These are phyloP conservation scores for Laspeyria flexula DNA, from an alignment of 2,888 invertebrate species.

Conservation along the genomic window DNA sequence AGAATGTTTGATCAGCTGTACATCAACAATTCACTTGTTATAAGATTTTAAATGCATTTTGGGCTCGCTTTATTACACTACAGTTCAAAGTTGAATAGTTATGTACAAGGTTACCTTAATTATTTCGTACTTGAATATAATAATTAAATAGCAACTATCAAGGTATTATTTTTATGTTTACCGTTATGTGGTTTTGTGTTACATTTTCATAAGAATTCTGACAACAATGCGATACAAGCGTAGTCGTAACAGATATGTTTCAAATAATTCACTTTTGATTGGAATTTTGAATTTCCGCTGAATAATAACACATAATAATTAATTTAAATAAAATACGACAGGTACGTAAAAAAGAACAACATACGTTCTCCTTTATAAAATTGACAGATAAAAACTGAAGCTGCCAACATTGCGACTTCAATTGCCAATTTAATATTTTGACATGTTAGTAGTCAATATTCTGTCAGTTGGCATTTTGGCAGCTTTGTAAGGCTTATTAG, in stretches of 20 bases:
- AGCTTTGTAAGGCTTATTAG: no score
- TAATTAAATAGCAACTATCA: neutral
- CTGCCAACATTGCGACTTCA: neutral
- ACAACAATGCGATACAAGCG: neutral
- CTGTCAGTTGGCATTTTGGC: neutral
- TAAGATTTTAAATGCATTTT: slow-evolving; percentile 21
- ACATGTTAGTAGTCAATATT: no score
- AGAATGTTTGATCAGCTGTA: slow-evolving; percentile 47
- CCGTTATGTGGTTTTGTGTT: slow-evolving; percentile 41
- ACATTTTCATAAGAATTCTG: slow-evolving; percentile 27
- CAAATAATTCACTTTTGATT: slow-evolving; percentile 3
- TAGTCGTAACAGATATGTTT: neutral
- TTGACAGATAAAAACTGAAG: slow-evolving; percentile 7
- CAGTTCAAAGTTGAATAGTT: slow-evolving; percentile 4
- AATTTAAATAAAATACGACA: slow-evolving; percentile 3
- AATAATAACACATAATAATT: neutral
- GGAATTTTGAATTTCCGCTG: slow-evolving; percentile 6
- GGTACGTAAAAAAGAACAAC: slow-evolving; percentile 1
- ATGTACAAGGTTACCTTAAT: slow-evolving; percentile 30
- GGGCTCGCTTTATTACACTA: slow-evolving; percentile 5
- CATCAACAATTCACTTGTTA: slow-evolving; percentile 39
- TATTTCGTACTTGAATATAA: slow-evolving; percentile 4
- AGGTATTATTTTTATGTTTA: slow-evolving; percentile 31
- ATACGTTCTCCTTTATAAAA: slow-evolving; percentile 3
- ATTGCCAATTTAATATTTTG: neutral